A percentile compares a stretch with the other conserved stretches of the same genome.
phyloP scores from a whole-genome alignment of 2,113 vertebrate genomes.

The Ptychochromis oligacanthus region DNA sequence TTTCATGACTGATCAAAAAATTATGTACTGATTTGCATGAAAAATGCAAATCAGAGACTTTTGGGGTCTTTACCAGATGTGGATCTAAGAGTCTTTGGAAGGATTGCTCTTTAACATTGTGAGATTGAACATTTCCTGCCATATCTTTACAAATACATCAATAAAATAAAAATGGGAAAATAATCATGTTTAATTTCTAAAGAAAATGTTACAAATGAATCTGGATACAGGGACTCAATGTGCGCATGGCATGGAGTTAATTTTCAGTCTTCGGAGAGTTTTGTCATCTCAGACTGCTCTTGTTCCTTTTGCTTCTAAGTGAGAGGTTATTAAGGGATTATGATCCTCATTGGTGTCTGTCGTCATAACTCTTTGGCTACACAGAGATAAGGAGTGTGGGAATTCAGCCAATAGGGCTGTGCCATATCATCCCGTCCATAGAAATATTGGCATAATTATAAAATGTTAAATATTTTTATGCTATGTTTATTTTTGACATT shows the following conservation, averaged over 20 bases:
- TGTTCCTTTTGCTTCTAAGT: not conserved
- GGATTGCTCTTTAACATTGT: not conserved
- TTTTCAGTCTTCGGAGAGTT: not conserved
- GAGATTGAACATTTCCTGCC: not conserved
- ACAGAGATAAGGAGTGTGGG: not conserved
- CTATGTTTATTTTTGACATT: not conserved
- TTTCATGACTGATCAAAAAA: too few species aligned
- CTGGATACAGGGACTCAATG: not conserved
- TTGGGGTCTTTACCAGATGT: too few species aligned
- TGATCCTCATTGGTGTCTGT: not conserved
- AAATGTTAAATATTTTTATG: too few species aligned
- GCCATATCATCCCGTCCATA: not conserved
- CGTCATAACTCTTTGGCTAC: not conserved
- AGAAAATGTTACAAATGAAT: not conserved
- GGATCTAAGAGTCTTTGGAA: not conserved
- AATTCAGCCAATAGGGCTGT: not conserved
- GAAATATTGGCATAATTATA: rapidly evolving
- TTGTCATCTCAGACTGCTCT: not conserved
- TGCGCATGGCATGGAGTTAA: not conserved
- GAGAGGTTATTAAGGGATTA: not conserved
- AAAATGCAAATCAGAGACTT: too few species aligned
- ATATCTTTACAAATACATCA: not conserved
- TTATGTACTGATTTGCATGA: too few species aligned
- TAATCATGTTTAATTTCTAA: not conserved
- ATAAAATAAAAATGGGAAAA: not conserved